Evolutionary conservation across 2,113 vertebrate species (phyloP).

Genomic region (Cinclus mexicanus): DNA sequence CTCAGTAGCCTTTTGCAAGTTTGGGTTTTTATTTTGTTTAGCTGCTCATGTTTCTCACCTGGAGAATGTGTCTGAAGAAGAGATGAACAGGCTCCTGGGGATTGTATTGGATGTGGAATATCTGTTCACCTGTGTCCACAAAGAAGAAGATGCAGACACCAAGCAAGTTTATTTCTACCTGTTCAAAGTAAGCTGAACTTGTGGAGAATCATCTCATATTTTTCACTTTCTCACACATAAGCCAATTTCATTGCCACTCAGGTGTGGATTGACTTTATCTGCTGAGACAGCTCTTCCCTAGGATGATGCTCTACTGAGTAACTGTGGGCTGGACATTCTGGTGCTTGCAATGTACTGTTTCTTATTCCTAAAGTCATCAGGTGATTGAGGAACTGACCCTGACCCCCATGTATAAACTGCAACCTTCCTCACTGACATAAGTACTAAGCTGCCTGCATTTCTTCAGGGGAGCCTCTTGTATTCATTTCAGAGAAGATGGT

Average conservation of each 20-base stretch:
- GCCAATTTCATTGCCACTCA: not conserved
- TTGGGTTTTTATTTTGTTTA: slow-evolving; percentile 58
- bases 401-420: not conserved
- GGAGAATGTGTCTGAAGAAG: slow-evolving; percentile 95
- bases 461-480: not conserved
- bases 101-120: slow-evolving; percentile 97
- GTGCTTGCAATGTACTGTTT: not conserved
- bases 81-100: slow-evolving; percentile 94
- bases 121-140: slow-evolving; percentile 96
- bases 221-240: not conserved
- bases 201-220: not conserved
- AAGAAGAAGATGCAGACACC: slow-evolving; percentile 98
- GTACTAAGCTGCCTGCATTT: not conserved
- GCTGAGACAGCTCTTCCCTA: not conserved
- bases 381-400: not conserved
- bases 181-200: slow-evolving; percentile 87
- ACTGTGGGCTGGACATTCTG: accelerated
- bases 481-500: not conserved
- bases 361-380: not conserved
- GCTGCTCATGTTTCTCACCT: slow-evolving; percentile 96
- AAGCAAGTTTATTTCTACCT: slow-evolving; percentile 99
- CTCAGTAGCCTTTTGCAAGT: not conserved
- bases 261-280: not conserved
- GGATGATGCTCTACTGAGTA: not conserved
- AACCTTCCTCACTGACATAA: not conserved